phyloP scores from a whole-genome alignment of 2,113 vertebrate species.

The Morphnarchus princeps region DNA sequence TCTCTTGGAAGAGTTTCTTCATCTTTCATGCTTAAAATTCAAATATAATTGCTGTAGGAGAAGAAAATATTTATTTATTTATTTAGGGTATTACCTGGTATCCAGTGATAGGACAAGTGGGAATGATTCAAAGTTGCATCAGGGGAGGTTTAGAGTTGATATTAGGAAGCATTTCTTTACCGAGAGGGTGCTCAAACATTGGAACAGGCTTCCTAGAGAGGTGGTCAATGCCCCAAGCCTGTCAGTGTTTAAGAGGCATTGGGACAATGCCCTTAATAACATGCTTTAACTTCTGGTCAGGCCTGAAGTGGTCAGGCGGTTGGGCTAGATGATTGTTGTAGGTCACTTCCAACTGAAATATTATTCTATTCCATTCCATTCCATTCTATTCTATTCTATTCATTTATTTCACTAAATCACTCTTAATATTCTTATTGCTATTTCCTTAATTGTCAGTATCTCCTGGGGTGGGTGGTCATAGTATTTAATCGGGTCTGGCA shows the following conservation, averaged over 20 bases:
- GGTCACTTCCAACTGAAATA: not conserved
- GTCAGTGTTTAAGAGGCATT: not conserved
- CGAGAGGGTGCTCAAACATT: accelerated
- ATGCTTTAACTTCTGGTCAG: not conserved
- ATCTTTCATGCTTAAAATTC: not conserved
- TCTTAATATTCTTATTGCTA: not conserved
- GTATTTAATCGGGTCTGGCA: not conserved
- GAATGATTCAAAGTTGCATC: not conserved
- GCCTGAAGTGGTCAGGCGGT: not conserved
- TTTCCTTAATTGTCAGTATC: not conserved
- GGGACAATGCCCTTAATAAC: not conserved
- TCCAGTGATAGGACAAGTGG: accelerated
- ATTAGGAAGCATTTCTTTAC: not conserved
- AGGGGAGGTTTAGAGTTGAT: not conserved
- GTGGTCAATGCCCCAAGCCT: accelerated
- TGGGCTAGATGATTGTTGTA: not conserved
- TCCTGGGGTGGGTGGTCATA: not conserved
- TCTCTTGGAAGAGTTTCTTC: not conserved
- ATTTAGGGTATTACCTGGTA: not conserved
- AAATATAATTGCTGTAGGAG: not conserved
- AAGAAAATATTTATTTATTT: not conserved
- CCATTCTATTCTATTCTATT: too few relatives aligned
- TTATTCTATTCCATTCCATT: not conserved
- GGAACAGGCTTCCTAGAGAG: not conserved
- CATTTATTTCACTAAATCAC: not conserved